phyloP scores from a whole-genome alignment of 2,888 invertebrate species.

The Archips crataeganus region DNA sequence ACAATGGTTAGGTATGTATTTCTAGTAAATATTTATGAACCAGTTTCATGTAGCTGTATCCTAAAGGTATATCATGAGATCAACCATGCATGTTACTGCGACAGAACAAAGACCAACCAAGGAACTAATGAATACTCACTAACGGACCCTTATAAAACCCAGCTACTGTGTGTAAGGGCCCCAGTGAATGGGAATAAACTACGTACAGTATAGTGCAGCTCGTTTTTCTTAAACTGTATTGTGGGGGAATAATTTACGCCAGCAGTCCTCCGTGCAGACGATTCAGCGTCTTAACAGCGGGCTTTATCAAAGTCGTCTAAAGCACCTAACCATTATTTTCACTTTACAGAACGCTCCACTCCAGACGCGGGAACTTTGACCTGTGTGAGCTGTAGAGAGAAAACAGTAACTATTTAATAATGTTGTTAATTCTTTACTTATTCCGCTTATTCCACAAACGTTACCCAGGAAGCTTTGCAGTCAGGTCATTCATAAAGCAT shows the following conservation, averaged over 20 bases:
- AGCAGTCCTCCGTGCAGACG: constrained; percentile 13
- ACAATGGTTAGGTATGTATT: no score
- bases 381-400: constrained; percentile 6
- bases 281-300: constrained; percentile 18
- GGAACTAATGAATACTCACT: not conserved
- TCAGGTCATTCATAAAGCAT: no score
- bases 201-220: constrained; percentile 17
- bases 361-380: constrained; percentile 36
- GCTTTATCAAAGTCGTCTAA: constrained; percentile 37
- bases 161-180: not conserved
- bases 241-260: constrained; percentile 21
- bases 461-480: no score
- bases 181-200: constrained; percentile 2
- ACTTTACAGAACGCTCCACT: constrained; percentile 25
- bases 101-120: not conserved
- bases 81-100: not conserved
- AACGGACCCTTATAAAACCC: not conserved
- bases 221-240: constrained; percentile 21
- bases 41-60: no score
- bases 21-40: no score
- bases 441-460: not conserved
- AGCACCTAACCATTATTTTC: constrained; percentile 40
- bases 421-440: constrained; percentile 12
- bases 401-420: constrained; percentile 13
- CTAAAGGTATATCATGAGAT: no score